Evolutionary conservation across 2,113 vertebrate species (phyloP), one percentile per base, ranked within the genome.

Genomic region (Suricata suricatta): DNA sequence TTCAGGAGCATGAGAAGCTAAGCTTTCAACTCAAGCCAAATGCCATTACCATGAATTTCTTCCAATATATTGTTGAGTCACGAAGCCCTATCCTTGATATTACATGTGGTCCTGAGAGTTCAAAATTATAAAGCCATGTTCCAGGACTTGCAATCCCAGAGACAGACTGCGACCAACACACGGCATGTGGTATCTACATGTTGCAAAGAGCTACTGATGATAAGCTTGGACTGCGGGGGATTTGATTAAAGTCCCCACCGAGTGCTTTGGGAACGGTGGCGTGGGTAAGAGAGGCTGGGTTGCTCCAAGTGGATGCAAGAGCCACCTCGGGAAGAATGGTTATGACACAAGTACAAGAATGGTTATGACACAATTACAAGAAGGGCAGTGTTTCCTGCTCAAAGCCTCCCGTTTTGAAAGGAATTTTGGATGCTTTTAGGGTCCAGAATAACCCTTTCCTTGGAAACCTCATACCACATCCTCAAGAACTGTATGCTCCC

Each of bases 11-110:
- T 86, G 89, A 97, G 97, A 98, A 86, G 91, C 90, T 68, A 81
- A 86, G 95, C 97, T 98, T 98, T 98, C 88, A 98, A 83, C 94
- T 91, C 81, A 50, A 97, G 97, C 79, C 96, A 98, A 98, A 97
- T 94, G 74, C 93, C 96, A 97, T 95, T 95, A 96, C 7, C 31
- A 86, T 50, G 27, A 96, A 95, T 93, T 97, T 96, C 86, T 96
- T 97, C 85, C 94, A 63, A 41, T 33, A 83, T 12, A 9, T 83
- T 72, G 82, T 82, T 93, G 85, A 97, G 96, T 86, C 92, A 81
- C 85, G 93, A 98, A 0, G 66, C 95, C 97, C 91, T 93, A 74
- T 93, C 97, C 95, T 71, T 90, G 96, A 97, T 76, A 69, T 63
- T 95, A 72, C 44, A 96, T 96, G 93, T 69, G 95, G 90, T 90